These are phyloP conservation scores for Protomyctophum bolini DNA, from an alignment of 2,113 vertebrate species.

Conservation along the genomic window DNA sequence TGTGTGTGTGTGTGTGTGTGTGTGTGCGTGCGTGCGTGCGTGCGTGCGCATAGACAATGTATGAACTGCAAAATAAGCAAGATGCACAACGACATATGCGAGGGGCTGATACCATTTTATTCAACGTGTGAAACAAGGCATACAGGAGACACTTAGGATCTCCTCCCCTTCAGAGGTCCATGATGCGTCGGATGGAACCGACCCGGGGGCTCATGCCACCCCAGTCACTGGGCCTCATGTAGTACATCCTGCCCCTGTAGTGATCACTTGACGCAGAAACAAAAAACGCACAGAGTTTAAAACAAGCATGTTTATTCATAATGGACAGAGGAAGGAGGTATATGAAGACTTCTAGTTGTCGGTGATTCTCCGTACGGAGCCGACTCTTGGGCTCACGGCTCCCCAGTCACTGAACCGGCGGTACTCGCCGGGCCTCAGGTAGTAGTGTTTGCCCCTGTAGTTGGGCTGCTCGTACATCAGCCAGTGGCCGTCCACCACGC, in stretches of 20 bases:
- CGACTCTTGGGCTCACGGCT: slow-evolving; percentile 5
- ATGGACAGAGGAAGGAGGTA: slow-evolving; percentile 30
- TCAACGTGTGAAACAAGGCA: slow-evolving; percentile 29
- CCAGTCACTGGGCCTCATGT: slow-evolving; percentile 21
- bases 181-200: slow-evolving; percentile 28
- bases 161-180: slow-evolving; percentile 29
- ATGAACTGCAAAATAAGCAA: not conserved
- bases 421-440: slow-evolving; percentile 23
- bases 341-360: slow-evolving; percentile 44
- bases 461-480: slow-evolving; percentile 52
- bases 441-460: slow-evolving; percentile 31
- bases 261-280: slow-evolving; percentile 10
- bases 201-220: slow-evolving; percentile 4
- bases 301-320: slow-evolving; percentile 60
- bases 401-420: slow-evolving; percentile 27
- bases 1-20: no score
- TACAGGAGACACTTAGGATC: slow-evolving; percentile 25
- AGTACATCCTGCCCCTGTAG: slow-evolving; percentile 30
- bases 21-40: no score
- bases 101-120: slow-evolving; percentile 27
- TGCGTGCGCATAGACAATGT: no score
- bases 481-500: slow-evolving; percentile 36
- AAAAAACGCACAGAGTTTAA: no score
- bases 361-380: slow-evolving; percentile 14
- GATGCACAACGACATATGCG: not conserved